phyloP scores from a whole-genome alignment of 2,113 vertebrate species.

The Ceratotherium simum region DNA sequence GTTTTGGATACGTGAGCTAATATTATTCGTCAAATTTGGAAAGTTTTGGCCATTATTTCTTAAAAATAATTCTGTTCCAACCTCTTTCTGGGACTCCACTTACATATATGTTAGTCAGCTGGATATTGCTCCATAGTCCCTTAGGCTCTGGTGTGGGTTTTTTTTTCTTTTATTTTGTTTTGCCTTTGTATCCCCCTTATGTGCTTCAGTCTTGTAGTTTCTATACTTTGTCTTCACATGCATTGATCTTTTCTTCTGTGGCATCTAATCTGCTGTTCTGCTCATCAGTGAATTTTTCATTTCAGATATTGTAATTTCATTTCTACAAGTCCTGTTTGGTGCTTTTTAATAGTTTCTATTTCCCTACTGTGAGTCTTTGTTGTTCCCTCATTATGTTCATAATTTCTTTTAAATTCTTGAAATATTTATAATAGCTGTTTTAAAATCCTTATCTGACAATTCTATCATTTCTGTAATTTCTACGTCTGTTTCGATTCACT shows the following conservation, averaged over 20 bases:
- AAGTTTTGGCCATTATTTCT: background rate
- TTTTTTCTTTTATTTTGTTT: background rate
- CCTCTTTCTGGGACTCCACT: background rate
- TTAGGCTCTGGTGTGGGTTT: background rate
- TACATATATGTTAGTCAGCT: background rate
- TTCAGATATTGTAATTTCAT: background rate
- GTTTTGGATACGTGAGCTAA: background rate
- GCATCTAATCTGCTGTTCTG: background rate
- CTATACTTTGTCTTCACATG: background rate
- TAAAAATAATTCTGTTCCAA: background rate
- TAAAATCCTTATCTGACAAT: background rate
- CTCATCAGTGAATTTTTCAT: background rate
- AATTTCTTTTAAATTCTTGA: slow-evolving; percentile 5
- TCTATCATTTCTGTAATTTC: background rate
- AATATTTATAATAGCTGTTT: background rate
- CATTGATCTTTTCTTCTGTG: background rate
- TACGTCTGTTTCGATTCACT: background rate
- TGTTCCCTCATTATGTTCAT: background rate
- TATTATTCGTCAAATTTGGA: background rate
- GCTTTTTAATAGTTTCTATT: slow-evolving; percentile 1
- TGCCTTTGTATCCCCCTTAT: background rate
- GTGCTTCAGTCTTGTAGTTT: background rate
- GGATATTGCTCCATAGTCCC: background rate
- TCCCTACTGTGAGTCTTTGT: background rate
- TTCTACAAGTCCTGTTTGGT: background rate